Evolutionary conservation across 2,113 vertebrate genomes (phyloP).

Genomic region (Cathartes aura): DNA sequence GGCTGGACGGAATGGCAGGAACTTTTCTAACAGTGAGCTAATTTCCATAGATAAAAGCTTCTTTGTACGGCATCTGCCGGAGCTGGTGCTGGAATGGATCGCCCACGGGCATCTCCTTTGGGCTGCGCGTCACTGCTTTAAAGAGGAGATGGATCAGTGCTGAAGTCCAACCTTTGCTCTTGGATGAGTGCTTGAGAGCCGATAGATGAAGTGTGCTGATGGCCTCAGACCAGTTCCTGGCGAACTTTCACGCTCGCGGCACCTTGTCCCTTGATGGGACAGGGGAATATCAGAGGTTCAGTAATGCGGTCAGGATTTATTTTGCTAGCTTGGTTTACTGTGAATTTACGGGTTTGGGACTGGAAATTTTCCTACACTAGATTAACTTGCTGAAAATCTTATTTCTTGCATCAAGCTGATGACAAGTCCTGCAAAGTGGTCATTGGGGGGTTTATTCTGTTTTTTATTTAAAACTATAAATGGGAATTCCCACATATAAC

Average conservation of each 20-base stretch:
- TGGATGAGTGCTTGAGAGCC: neutral
- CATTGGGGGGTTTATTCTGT: accelerated
- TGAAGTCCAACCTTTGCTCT: too few species aligned
- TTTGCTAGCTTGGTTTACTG: neutral
- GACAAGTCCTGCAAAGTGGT: neutral
- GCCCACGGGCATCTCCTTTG: neutral
- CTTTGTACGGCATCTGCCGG: neutral
- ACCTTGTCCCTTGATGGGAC: neutral
- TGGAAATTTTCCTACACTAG: neutral
- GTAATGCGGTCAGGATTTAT: neutral
- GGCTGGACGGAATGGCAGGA: neutral
- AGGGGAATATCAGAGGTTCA: neutral
- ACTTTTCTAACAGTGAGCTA: neutral
- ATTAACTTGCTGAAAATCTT: neutral
- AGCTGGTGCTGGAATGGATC: neutral
- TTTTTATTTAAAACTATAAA: neutral
- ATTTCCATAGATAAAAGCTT: neutral
- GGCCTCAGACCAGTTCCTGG: neutral
- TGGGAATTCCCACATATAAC: neutral
- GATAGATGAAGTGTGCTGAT: accelerated
- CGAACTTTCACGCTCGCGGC: accelerated
- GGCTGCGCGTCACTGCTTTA: neutral
- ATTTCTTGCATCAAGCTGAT: neutral
- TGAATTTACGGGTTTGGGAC: neutral
- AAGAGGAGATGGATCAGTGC: too few species aligned